These are phyloP conservation scores for Micronisus gabar DNA, from an alignment of 2,113 vertebrate species.

Conservation along the genomic window DNA sequence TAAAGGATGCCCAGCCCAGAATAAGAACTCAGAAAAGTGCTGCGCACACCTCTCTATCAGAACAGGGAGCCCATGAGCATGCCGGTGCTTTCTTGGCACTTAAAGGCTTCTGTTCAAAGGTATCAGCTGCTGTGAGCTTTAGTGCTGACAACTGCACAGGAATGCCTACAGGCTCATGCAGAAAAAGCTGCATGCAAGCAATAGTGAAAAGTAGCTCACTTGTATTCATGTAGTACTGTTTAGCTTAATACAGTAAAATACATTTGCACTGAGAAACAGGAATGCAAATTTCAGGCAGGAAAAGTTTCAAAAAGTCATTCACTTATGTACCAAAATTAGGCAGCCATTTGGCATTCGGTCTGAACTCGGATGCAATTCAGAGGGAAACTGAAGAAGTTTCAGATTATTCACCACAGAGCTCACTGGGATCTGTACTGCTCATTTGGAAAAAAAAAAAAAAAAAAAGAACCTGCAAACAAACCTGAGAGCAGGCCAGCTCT, in stretches of 20 bases:
- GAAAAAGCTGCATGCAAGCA: neutral
- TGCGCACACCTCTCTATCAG: fast-evolving
- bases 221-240: neutral
- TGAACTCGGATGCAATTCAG: neutral
- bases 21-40: too few relatives aligned
- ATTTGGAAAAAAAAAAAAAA: too few relatives aligned
- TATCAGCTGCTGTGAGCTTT: neutral
- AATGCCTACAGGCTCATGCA: neutral
- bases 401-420: neutral
- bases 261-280: neutral
- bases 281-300: neutral
- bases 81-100: neutral
- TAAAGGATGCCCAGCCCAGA: neutral
- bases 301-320: neutral
- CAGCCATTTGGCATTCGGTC: neutral
- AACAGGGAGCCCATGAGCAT: fast-evolving
- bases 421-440: neutral
- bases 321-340: neutral
- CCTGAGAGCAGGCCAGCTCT: neutral
- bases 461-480: too few relatives aligned
- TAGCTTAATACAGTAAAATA: neutral
- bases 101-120: too few relatives aligned
- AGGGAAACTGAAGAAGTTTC: neutral
- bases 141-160: neutral
- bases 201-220: neutral